phyloP scores from a whole-genome alignment of 2,113 vertebrate genomes.

The Hypanus sabinus region DNA sequence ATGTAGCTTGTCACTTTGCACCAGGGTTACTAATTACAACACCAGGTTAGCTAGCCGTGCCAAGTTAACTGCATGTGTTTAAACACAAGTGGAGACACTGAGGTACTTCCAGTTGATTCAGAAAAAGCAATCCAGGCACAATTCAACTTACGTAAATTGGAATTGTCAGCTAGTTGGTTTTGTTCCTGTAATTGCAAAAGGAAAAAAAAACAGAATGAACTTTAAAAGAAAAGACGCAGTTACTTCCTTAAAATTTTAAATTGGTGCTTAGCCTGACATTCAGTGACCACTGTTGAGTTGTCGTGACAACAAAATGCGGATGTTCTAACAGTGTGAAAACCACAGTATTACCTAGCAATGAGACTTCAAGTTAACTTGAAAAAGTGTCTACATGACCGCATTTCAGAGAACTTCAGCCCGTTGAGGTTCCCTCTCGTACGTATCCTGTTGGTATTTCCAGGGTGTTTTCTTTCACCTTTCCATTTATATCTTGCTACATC shows the following conservation, averaged over 20 bases:
- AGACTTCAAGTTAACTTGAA: not conserved
- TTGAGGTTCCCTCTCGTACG: not conserved
- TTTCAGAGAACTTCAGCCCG: not conserved
- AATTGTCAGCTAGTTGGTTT: not conserved
- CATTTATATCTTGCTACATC: not conserved
- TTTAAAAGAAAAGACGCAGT: not conserved
- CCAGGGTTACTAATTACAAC: not conserved
- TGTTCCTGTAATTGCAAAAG: not conserved
- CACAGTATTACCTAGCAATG: not conserved
- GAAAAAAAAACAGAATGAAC: not conserved
- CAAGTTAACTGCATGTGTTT: conserved; percentile 2
- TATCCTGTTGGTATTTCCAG: not conserved
- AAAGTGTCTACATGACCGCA: not conserved
- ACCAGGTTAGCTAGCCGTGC: not conserved
- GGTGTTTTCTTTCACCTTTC: not conserved
- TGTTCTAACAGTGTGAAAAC: conserved; percentile 14
- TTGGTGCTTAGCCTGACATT: not conserved
- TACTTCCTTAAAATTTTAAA: not conserved
- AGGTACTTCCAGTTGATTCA: not conserved
- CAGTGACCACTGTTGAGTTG: conserved; percentile 30
- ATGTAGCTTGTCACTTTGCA: not conserved
- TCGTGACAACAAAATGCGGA: conserved; percentile 5
- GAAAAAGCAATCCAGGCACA: not conserved
- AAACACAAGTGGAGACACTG: not conserved
- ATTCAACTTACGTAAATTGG: not conserved